Conservation (phyloP, 2,888 invertebrate genomes). For the Thysanoteuthis rhombus region DNA sequence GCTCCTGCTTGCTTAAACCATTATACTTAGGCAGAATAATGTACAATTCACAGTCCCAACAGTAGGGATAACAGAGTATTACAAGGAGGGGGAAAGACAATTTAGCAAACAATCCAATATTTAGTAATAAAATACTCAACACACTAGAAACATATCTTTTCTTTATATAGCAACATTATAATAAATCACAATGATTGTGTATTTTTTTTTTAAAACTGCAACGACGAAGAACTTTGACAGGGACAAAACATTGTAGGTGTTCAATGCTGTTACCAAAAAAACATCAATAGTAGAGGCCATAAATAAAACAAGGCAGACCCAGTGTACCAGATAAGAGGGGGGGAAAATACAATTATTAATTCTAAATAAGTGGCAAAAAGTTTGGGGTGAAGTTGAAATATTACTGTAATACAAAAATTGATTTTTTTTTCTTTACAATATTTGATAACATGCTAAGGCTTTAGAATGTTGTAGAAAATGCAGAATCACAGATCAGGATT, state of each 20-base stretch:
- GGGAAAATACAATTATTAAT: background rate
- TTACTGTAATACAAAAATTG: background rate
- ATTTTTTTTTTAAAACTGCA: background rate
- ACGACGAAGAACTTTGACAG: background rate
- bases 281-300: background rate
- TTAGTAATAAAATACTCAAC: background rate
- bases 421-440: background rate
- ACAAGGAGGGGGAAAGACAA: background rate
- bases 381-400: background rate
- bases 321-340: background rate
- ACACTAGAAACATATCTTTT: background rate
- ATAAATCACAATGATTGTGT: background rate
- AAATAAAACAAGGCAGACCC: background rate
- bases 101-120: constrained; percentile 12
- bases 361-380: background rate
- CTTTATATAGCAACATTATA: constrained; percentile 12
- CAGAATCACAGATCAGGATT: background rate
- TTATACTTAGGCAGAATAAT: background rate
- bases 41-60: background rate
- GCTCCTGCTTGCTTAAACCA: background rate
- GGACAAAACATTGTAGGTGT: background rate
- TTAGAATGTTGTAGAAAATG: background rate
- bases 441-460: background rate
- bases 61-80: background rate
- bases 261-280: background rate